Base-by-base conservation (phyloP, 2,888 invertebrate species). In the Hartigia nigra region DNA sequence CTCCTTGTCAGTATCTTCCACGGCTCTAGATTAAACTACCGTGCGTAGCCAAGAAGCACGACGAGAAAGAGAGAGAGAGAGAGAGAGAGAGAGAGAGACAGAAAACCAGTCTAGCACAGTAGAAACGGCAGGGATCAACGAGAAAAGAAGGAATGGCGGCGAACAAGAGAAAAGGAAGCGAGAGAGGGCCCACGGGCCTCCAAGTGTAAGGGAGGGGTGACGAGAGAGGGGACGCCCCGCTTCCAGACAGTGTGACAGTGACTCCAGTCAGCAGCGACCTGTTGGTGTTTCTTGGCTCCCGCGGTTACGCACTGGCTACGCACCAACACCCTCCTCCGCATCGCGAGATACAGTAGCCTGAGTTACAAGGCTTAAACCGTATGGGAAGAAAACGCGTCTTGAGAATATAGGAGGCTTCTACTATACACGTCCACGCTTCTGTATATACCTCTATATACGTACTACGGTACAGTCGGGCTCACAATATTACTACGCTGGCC, bases 221-320 rank as follows among this genome's bases (percentile, higher is more conserved):
- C n/a, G n/a, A n/a, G n/a, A n/a, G n/a, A n/a, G n/a, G n/a, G n/a
- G n/a, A n/a, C n/a, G 78, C 78, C 82, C 79, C 81, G 79, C 82
- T 84, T 80, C 82, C 82, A 80, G 79, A 80, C 80, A 82, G 82
- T 84, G 86, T 83, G 86, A 86, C 86, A 85, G 85, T 84, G 88
- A 87, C 86, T 86, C 84, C 85, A 87, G 87, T 85, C 86, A 86
- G 87, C 84, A 84, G 87, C 87, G 87, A 88, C 88, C 87, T 87
- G 87, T 88, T 87, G 87, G 87, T 85, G 79, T 80, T 80, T 39
- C 84, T 82, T 86, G 86, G 31, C 72, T 72, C n/a, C 72, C 72
- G 72, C 72, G 72, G 72, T 86, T 85, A 78, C 79, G 81, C 78
- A 80, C 75, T 77, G 83, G 88, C 88, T 88, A 81, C 79, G 74